These are phyloP conservation scores for Cataglyphis hispanica DNA, from an alignment of 1,140 invertebrate species.

Conservation along the genomic window DNA sequence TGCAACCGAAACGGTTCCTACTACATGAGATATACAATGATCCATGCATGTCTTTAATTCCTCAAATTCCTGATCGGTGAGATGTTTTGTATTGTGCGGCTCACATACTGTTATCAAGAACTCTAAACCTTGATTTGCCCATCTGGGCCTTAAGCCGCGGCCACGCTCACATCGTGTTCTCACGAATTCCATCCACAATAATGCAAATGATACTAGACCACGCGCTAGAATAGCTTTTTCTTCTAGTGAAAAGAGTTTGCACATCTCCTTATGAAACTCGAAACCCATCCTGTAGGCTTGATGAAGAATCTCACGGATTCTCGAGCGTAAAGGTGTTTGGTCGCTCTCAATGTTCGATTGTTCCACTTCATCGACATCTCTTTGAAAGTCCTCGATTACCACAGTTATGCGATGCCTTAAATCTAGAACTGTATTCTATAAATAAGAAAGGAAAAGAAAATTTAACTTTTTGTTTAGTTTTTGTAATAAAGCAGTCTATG, in stretches of 20 bases:
- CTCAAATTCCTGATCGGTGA: conserved; percentile 93
- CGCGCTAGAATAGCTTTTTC: conserved; percentile 81
- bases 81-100: conserved; percentile 91
- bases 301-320: conserved; percentile 93
- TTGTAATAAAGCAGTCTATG: conserved; percentile 1
- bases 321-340: conserved; percentile 85
- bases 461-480: conserved; percentile 32
- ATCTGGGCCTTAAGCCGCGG: conserved; percentile 93
- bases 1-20: conserved; percentile 88
- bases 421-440: conserved; percentile 88
- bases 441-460: background rate
- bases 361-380: conserved; percentile 78
- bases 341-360: conserved; percentile 81
- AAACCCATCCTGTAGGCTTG: conserved; percentile 96
- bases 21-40: conserved; percentile 93
- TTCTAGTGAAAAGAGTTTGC: conserved; percentile 88
- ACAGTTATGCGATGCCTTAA: conserved; percentile 88
- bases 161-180: conserved; percentile 93
- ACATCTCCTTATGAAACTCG: conserved; percentile 95
- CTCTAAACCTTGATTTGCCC: conserved; percentile 94
- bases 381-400: conserved; percentile 89
- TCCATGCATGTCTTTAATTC: conserved; percentile 91
- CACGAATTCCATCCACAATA: conserved; percentile 96
- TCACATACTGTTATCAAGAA: conserved; percentile 94
- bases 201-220: conserved; percentile 91